Base-by-base conservation (phyloP, 1,140 invertebrate species). In the Campoletis sonorensis region DNA sequence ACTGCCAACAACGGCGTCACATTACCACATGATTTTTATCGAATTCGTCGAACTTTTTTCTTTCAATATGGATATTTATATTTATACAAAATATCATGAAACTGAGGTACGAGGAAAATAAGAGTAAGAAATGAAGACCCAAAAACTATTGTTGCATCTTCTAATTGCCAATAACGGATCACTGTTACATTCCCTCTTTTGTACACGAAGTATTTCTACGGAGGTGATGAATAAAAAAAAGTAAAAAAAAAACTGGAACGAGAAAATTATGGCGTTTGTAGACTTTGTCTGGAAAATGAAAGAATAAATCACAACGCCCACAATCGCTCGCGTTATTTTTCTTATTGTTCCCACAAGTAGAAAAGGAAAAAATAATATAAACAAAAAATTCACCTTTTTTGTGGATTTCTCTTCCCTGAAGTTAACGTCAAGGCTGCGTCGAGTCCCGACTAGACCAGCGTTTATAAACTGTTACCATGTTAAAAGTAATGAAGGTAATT, bases 121-220 rank as follows among this genome's bases (percentile, higher is more conserved):
- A 49, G 54, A 54, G 21, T 72, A 67, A 68, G 54, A 8, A 26
- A 67, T 5, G 23, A 33, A 70, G 33, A 16, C 13, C 4, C 45
- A 49, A 77, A 81, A 83, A 86, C 68, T 68, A 75, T 84, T 86
- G 85, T 87, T 87, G 81, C 30, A 77, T 79, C 49, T 81, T 68
- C 68, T 87, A 81, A 85, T 87, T 87, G 84, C 84, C 82, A 85
- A 87, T 86, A 82, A 84, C 68, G 80, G 84, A 81, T 87, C 79
- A 84, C 85, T 88, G 87, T 88, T 88, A 90, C 90, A 90, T 91
- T 91, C 89, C 90, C 84, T 87, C 89, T 91, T 70, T 81, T 90
- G 79, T 88, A 90, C 84, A 81, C 64, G 58, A 84, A 67, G 45
- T 68, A 85, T 90, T 89, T 90, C 78, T 90, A 88, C 80, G 79